phyloP scores from a whole-genome alignment of 2,113 vertebrate species.

The Chionodraco myersi region DNA sequence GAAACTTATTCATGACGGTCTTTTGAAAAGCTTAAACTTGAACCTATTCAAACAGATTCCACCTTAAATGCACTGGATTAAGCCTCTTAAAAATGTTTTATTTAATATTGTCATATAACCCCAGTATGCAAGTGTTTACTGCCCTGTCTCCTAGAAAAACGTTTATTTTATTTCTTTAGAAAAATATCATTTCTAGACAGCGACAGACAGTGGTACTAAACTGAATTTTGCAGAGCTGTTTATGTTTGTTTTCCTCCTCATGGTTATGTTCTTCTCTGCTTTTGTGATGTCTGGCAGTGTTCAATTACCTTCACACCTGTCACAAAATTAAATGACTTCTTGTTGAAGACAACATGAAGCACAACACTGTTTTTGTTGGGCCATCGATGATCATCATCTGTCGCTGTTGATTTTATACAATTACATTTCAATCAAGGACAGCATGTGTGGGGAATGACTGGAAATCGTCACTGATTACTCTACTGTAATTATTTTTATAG shows the following conservation, averaged over 20 bases:
- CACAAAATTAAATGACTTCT: slow-evolving; percentile 37
- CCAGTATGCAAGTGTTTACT: too few species aligned
- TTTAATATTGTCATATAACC: background rate
- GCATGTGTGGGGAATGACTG: slow-evolving; percentile 37
- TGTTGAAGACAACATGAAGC: slow-evolving; percentile 39
- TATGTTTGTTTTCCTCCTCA: slow-evolving; percentile 23
- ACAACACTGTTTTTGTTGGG: slow-evolving; percentile 34
- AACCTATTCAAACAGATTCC: too few species aligned
- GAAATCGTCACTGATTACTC: slow-evolving; percentile 56
- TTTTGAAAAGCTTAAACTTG: too few species aligned
- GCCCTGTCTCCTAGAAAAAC: background rate
- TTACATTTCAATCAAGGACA: slow-evolving; percentile 67
- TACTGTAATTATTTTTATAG: slow-evolving; percentile 57
- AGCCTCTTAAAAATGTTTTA: background rate
- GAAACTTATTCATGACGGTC: too few species aligned
- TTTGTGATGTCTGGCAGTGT: slow-evolving; percentile 31
- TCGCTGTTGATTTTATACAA: slow-evolving; percentile 53
- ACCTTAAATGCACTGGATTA: background rate
- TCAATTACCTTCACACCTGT: slow-evolving; percentile 59
- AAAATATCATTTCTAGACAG: background rate
- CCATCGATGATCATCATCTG: slow-evolving; percentile 50
- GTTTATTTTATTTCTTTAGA: background rate
- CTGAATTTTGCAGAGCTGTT: background rate
- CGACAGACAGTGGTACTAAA: background rate
- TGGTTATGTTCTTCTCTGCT: slow-evolving; percentile 10